Evolutionary conservation across 1,140 invertebrate genomes (phyloP), one percentile per base, ranked within the genome.

Genomic region (Ridgeia piscesae): DNA sequence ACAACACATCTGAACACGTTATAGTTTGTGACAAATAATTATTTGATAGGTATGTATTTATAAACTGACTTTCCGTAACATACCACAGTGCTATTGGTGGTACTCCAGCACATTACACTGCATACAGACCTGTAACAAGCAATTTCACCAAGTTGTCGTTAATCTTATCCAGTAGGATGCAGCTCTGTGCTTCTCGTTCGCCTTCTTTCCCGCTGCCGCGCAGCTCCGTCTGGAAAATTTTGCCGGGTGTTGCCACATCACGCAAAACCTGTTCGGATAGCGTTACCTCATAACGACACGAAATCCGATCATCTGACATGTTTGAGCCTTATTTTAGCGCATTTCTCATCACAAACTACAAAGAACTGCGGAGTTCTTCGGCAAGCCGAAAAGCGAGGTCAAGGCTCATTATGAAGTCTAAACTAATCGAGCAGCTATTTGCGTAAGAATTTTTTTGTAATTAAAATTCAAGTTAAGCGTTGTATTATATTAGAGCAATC

Each of bases 131-230:
- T 77, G 58, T 77, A 77, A 77, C 58, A 77, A 77, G 27, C 27
- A 77, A 77, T 77, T 77, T 77, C 58, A 77, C 58, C 58, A 77
- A 77, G 58, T 77, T 77, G 58, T 77, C 58, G 58, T 77, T 77
- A 77, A 77, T 77, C 58, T 77, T 77, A 77, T 77, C 58, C 58
- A 77, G 58, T 77, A 77, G 58, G 58, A 77, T 77, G 58, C 58
- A 77, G 58, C 58, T 77, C 58, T 77, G 58, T 77, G 2, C 58
- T 77, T 31, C 58, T 77, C 17, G 58, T 77, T 77, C 58, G 27
- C 58, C 27, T 77, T 77, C 58, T 77, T 77, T 77, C 58, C 58
- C 58, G 58, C 58, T 77, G 58, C 58, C 58, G 58, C 58, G 58
- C 58, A 77, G 58, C 58, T 77, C 58, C 6, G 58, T 77, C 58